Evolutionary conservation across 2,888 invertebrate species (phyloP), one percentile per base, ranked within the genome.

Genomic region (Nowickia ferox): DNA sequence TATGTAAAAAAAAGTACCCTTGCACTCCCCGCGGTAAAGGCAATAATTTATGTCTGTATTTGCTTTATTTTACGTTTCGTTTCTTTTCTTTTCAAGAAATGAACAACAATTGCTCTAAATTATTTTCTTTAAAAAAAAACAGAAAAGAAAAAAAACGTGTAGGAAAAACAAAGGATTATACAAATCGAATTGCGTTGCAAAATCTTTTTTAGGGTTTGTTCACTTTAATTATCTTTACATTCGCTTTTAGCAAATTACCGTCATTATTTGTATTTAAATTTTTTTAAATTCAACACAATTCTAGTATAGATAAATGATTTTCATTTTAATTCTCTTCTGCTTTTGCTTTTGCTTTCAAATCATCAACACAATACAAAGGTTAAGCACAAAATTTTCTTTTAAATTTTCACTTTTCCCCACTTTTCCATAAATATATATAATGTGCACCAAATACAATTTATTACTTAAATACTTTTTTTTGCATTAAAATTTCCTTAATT

Each of bases 1-100:
- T 86, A 86, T 79, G 65, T 86, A 86, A 83, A 57, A 72, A 82
- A 63, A 48, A 69, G 68, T 83, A 83, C 84, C 69, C 55, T 59
- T 61, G 17, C 65, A 30, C 55, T 59, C 30, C 51, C 48, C 19
- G 40, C 13, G 51, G 11, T 42, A 40, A 46, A 48, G 55, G 42
- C 17, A 55, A 69, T 3, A 76, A 44, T 57, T 55, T 11, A 55
- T 69, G 30, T 77, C 40, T 57, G 48, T 46, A 72, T 63, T 66
- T 65, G 15, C 46, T 57, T 59, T 57, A 65, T 55, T 71, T 48
- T 51, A 19, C 44, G 38, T 63, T 66, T 44, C 68, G 44, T 38
- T 71, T 65, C 77, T 48, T 69, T 38, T 71, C 30, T 57, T 57
- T 22, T 48, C 1, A 42, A 68, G 30, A 78, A 63, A 63, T 80